Base-by-base conservation (phyloP, 2,888 invertebrate genomes). In the Caenorhabditis auriculariae region DNA sequence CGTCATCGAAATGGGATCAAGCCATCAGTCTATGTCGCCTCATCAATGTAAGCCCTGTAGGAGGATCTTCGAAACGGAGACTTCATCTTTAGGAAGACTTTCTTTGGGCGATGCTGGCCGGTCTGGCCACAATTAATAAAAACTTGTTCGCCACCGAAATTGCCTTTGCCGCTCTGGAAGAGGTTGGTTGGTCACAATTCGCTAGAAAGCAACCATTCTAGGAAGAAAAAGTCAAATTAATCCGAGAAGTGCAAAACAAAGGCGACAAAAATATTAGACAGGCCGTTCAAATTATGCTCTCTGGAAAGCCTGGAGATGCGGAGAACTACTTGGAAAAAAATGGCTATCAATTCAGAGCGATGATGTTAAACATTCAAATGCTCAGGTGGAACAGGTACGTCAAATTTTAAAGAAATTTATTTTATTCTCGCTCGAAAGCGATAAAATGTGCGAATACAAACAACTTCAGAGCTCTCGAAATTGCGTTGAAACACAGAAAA, bases 81-180 rank as follows among this genome's bases (percentile, higher is more conserved):
- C 9, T 32, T 50, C 24, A 2, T 17, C 59, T 67, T 15, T 61
- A 82, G 80, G 81, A 82, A 47, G 78, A 80, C 42, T 65, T 72
- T n/a, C 84, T 94, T 17, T 98, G 96, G 96, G 91, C 93, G 0
- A 91, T 91, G 69, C 85, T 96, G 71, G 96, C 95, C 0, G 91
- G 92, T 0, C 86, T 94, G 82, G 89, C 96, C 1, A 90, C 91
- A 55, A 89, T 91, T 69, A 88, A 89, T 61, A 89, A 89, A 81
- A 90, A 94, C 76, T 83, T 93, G 51, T 88, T 89, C 57, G 89
- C 92, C 5, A 93, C 95, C 17, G 95, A 96, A 84, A 91, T 94
- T 80, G 92, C 94, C 0, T 98, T 92, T 82, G 90, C 93, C 7
- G 90, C 90, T 9, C 89, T 93, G n/a, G 87, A 89, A 74, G 88